These are phyloP conservation scores for Monarcha castaneiventris DNA, from an alignment of 2,113 vertebrate species.

Conservation along the genomic window DNA sequence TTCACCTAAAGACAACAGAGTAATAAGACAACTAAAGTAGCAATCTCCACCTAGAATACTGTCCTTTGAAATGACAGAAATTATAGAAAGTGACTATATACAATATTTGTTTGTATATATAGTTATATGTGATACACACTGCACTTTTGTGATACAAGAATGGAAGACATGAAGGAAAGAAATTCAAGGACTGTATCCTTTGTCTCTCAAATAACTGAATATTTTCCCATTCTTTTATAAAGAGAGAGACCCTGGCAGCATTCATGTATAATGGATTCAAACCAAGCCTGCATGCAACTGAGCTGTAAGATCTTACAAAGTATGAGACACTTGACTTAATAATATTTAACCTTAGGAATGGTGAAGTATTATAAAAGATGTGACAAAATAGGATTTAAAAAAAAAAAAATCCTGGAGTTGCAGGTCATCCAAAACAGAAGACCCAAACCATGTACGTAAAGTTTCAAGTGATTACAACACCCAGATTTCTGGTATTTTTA, in stretches of 20 bases:
- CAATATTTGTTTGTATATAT: not conserved
- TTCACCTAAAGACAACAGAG: not conserved
- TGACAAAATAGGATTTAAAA: fast-evolving
- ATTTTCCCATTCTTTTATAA: not conserved
- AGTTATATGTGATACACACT: not conserved
- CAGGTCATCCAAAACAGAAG: not conserved
- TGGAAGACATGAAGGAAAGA: not conserved
- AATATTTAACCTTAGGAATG: not conserved
- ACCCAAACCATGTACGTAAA: not conserved
- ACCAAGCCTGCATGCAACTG: not conserved
- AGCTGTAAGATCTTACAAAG: not conserved
- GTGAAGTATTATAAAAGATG: not conserved
- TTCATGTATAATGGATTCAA: not conserved
- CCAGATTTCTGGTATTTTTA: not conserved
- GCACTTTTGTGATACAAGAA: not conserved
- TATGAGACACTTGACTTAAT: not conserved
- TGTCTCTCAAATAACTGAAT: not conserved
- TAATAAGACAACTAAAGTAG: not conserved
- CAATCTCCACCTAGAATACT: not conserved
- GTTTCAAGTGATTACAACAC: not conserved
- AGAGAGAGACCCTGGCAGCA: not conserved
- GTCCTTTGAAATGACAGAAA: not conserved
- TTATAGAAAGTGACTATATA: not conserved
- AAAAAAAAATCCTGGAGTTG: not conserved
- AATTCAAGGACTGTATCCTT: not conserved